These are phyloP conservation scores for Dexiosoma caninum DNA, from an alignment of 2,888 invertebrate genomes.

Conservation along the genomic window DNA sequence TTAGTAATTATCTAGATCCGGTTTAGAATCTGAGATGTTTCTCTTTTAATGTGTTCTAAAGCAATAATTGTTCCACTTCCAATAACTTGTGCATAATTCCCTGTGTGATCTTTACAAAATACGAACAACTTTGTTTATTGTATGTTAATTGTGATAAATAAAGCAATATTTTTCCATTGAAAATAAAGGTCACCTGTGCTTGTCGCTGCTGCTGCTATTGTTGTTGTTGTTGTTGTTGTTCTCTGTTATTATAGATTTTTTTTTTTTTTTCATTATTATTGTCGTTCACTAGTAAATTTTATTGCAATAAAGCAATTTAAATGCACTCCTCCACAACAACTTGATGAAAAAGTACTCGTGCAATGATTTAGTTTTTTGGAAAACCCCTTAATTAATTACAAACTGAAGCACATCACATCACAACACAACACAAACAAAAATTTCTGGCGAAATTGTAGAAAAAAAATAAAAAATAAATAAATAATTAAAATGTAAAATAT, in stretches of 20 bases:
- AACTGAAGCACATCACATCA: slow-evolving; percentile 48
- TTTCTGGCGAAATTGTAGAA: neutral
- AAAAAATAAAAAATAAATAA: neutral
- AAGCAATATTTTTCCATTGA: neutral
- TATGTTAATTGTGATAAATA: slow-evolving; percentile 49
- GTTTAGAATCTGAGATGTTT: slow-evolving; percentile 8
- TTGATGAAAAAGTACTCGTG: neutral
- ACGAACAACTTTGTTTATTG: slow-evolving; percentile 33
- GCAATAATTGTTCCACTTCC: slow-evolving; percentile 58
- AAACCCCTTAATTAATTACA: slow-evolving; percentile 54
- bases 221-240: neutral
- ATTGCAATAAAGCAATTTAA: slow-evolving; percentile 34
- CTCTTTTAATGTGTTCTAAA: slow-evolving; percentile 2
- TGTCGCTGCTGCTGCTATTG: neutral
- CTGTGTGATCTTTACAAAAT: slow-evolving; percentile 44
- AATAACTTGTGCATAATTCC: slow-evolving; percentile 54
- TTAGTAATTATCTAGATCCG: slow-evolving; percentile 34
- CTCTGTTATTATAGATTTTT: neutral
- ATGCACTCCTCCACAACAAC: slow-evolving; percentile 43
- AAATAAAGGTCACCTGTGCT: slow-evolving; percentile 36
- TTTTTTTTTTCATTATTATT: neutral
- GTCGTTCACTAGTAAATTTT: neutral
- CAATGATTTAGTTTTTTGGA: slow-evolving; percentile 52
- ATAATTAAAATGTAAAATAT: neutral
- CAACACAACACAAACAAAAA: neutral